Percentiles rank a stretch among this genome's conserved stretches.
Conservation (phyloP, 2,888 invertebrate species). For the Imbricaverruca yamaguchii region DNA sequence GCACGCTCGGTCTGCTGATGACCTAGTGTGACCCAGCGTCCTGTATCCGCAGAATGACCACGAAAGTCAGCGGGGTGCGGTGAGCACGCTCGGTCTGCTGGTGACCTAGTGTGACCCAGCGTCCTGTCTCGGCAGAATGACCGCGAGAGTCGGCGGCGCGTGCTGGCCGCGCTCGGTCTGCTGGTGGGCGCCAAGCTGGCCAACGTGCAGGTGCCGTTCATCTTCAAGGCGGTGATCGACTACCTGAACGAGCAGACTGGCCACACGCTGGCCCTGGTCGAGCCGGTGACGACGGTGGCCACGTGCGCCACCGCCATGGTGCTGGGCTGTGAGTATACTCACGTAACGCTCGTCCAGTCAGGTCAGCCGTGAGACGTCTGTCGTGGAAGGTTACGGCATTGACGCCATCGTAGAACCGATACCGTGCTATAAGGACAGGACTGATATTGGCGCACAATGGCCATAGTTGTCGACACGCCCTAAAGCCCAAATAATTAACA, state of each 20-base stretch:
- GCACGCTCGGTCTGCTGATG: no score
- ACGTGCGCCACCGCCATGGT: conserved; percentile 71
- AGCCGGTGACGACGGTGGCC: conserved; percentile 52
- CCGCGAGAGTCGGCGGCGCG: conserved; percentile 62
- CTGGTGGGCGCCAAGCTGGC: conserved; percentile 75
- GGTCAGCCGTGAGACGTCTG: no score
- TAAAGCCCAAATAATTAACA: no score
- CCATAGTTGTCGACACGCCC: no score
- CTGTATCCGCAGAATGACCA: conserved; percentile 55
- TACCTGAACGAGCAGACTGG: conserved; percentile 63
- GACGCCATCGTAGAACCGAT: no score
- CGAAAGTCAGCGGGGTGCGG: conserved; percentile 66
- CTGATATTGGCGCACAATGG: no score
- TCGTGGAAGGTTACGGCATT: no score
- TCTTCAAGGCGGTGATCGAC: conserved; percentile 91
- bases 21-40: no score
- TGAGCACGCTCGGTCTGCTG: conserved; percentile 64
- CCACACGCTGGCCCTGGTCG: conserved; percentile 39
- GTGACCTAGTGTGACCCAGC: no score
- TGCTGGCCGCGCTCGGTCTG: conserved; percentile 71
- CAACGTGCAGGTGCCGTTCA: conserved; percentile 88
- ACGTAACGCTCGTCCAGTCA: no score
- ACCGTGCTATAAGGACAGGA: no score
- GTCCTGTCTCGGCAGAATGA: conserved; percentile 53
- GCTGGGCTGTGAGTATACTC: conserved; percentile 67